These are phyloP conservation scores for Leptinotarsa undecemlineata DNA, from an alignment of 1,140 invertebrate genomes.

Conservation along the genomic window DNA sequence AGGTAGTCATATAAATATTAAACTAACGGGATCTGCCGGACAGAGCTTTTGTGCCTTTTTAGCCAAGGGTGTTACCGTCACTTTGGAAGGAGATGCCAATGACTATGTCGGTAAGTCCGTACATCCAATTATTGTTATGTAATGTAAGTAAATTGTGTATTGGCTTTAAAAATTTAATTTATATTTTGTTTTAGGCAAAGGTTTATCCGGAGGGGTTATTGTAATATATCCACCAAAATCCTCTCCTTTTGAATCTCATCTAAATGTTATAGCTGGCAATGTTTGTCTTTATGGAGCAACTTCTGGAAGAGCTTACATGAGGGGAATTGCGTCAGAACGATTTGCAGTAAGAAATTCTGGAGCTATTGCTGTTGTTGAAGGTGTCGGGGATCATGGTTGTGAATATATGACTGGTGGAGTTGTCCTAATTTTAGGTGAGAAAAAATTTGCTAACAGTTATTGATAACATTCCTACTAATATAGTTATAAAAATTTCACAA, in stretches of 20 bases:
- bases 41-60: slow-evolving; percentile 99
- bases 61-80: slow-evolving; percentile 85
- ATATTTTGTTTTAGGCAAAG: slow-evolving; percentile 64
- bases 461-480: too few relatives aligned
- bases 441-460: not conserved
- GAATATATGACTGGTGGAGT: slow-evolving; percentile 99
- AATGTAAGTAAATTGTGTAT: not conserved
- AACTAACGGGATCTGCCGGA: slow-evolving; percentile 91
- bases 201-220: slow-evolving; percentile 93
- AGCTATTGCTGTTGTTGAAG: slow-evolving; percentile 86
- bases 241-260: slow-evolving; percentile 82
- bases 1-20: slow-evolving; percentile 81
- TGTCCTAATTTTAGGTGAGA: slow-evolving; percentile 86
- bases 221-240: slow-evolving; percentile 91
- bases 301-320: slow-evolving; percentile 89
- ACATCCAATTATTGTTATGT: not conserved
- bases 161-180: not conserved
- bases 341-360: slow-evolving; percentile 99
- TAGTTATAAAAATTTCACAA: too few relatives aligned
- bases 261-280: slow-evolving; percentile 98
- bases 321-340: slow-evolving; percentile 95
- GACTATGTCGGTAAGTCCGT: slow-evolving; percentile 86
- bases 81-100: slow-evolving; percentile 95
- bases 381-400: slow-evolving; percentile 98
- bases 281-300: slow-evolving; percentile 98